Percentiles rank a stretch among this genome's conserved stretches.
phyloP scores from a whole-genome alignment of 2,797 vertebrate genomes.

The Triplophysa bombifrons region DNA sequence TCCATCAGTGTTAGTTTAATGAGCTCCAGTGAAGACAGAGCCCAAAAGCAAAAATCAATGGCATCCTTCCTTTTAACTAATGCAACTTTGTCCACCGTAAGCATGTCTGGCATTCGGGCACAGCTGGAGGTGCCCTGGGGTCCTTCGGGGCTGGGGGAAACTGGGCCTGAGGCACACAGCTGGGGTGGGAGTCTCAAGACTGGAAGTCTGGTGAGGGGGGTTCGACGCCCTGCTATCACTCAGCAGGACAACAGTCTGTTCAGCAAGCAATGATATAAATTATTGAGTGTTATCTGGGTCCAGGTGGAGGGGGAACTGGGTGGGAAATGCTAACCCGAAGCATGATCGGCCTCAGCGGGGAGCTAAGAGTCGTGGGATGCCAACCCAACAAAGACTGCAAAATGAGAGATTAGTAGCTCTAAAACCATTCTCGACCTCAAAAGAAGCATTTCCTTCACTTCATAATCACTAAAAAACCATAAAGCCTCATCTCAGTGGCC shows the following conservation, averaged over 20 bases:
- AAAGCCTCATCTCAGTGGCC: neutral
- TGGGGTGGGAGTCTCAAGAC: conserved; percentile 64
- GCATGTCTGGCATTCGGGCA: conserved; percentile 73
- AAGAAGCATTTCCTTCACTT: conserved; percentile 48
- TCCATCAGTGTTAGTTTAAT: conserved; percentile 67
- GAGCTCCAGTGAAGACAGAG: conserved; percentile 68
- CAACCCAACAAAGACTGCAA: conserved; percentile 38
- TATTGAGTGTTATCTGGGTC: conserved; percentile 68
- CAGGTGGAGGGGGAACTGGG: conserved; percentile 57
- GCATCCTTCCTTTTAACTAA: conserved; percentile 67
- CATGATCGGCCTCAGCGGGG: conserved; percentile 58
- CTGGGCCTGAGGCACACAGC: conserved; percentile 65
- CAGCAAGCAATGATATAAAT: conserved; percentile 68
- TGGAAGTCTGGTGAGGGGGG: conserved; percentile 58
- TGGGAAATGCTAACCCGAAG: conserved; percentile 60
- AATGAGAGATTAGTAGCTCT: conserved; percentile 33
- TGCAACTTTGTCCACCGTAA: conserved; percentile 65
- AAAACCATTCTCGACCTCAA: conserved; percentile 6
- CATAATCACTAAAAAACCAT: conserved; percentile 44
- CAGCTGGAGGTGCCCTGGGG: conserved; percentile 72
- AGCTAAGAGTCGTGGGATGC: conserved; percentile 43
- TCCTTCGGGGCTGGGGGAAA: conserved; percentile 63
- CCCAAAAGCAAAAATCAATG: conserved; percentile 70
- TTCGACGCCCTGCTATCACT: conserved; percentile 47
- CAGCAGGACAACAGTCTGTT: conserved; percentile 66